phyloP scores from a whole-genome alignment of 92 coral and sea anemone species.

The Epizoanthus rinbou region DNA sequence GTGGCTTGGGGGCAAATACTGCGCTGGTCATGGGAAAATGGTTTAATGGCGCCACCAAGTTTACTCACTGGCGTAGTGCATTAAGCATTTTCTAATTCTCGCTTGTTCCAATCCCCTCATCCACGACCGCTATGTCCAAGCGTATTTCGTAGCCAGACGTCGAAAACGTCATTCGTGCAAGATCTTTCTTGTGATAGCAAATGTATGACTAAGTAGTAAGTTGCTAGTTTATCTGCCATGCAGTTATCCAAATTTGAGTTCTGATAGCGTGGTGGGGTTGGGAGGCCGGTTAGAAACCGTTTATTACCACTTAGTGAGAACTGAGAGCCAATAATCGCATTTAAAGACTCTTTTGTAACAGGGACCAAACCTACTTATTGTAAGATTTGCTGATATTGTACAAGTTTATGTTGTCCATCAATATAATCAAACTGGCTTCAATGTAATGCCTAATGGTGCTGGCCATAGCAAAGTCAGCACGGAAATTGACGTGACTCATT shows the following conservation, averaged over 20 bases:
- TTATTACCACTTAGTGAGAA: slow-evolving; percentile 38
- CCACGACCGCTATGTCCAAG: slow-evolving; percentile 7
- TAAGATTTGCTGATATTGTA: slow-evolving; percentile 40
- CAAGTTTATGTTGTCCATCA: neutral
- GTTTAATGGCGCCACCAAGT: slow-evolving; percentile 31
- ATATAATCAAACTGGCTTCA: slow-evolving; percentile 10
- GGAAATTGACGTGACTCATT: slow-evolving; percentile 37
- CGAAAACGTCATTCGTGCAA: neutral
- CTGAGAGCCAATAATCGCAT: slow-evolving; percentile 23
- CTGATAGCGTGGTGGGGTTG: neutral
- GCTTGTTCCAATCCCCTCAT: neutral
- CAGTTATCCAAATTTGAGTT: slow-evolving; percentile 7
- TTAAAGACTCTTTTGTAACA: slow-evolving; percentile 35
- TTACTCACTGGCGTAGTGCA: neutral
- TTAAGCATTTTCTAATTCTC: neutral
- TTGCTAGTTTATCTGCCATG: neutral
- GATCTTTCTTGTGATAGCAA: neutral
- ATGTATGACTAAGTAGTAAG: neutral
- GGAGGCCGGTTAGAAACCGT: neutral
- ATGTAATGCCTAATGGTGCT: neutral
- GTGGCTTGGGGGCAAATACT: slow-evolving; percentile 36
- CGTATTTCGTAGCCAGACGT: slow-evolving; percentile 3
- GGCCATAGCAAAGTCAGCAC: neutral
- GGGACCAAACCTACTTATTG: slow-evolving; percentile 16
- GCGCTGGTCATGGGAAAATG: slow-evolving; percentile 40